phyloP scores from a whole-genome alignment of 1,140 invertebrate genomes.

The Kradibia gibbosae region DNA sequence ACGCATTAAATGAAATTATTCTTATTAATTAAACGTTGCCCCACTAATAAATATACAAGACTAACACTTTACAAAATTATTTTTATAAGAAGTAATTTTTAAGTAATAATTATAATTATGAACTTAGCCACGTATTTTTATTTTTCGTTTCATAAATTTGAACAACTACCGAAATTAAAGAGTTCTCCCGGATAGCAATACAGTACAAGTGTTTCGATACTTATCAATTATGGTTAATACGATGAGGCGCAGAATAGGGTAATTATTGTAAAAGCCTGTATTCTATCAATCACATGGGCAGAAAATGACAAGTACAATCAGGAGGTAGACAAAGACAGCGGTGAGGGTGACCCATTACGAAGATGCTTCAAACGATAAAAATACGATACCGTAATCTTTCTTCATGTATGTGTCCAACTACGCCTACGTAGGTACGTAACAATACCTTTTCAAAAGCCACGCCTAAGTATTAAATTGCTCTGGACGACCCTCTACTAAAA shows the following conservation, averaged over 20 bases:
- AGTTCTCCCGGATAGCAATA: background rate
- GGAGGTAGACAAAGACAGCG: background rate
- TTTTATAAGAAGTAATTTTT: no score
- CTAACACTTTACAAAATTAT: no score
- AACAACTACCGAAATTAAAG: constrained; percentile 32
- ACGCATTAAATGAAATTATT: no score
- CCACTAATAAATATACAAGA: no score
- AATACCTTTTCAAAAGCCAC: background rate
- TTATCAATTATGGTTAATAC: constrained; percentile 61
- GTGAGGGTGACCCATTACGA: background rate
- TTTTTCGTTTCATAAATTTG: background rate
- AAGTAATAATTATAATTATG: background rate
- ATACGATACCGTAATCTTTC: constrained; percentile 36
- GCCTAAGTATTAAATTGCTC: background rate
- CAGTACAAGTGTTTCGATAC: background rate
- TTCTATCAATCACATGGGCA: constrained; percentile 64
- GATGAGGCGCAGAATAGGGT: constrained; percentile 56
- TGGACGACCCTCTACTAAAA: no score
- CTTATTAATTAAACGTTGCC: no score
- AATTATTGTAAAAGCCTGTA: constrained; percentile 69
- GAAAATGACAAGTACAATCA: background rate
- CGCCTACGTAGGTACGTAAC: background rate
- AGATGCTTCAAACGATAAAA: constrained; percentile 41
- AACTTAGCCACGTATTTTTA: background rate
- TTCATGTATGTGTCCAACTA: background rate